phyloP scores from a whole-genome alignment of 2,888 invertebrate species.

The Polia nebulosa region DNA sequence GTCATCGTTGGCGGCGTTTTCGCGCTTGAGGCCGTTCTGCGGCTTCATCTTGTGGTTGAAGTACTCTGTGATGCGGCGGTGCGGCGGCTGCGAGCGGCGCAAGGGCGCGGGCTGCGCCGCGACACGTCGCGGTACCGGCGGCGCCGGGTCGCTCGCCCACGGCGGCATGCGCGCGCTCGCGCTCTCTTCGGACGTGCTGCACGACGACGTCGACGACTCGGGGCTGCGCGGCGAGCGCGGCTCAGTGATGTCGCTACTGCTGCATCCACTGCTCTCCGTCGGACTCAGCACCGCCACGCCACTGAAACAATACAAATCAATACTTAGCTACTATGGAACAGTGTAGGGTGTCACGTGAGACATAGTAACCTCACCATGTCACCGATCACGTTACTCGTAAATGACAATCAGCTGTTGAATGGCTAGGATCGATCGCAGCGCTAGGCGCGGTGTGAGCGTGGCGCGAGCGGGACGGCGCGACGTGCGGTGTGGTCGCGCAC shows the following conservation, averaged over 20 bases:
- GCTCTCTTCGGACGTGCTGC: conserved; percentile 89
- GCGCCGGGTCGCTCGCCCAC: conserved; percentile 89
- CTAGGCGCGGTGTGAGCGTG: conserved; percentile 71
- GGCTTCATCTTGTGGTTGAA: conserved; percentile 96
- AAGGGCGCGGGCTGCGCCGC: conserved; percentile 83
- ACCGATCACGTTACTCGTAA: conserved; percentile 64
- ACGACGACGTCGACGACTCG: conserved; percentile 90
- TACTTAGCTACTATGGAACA: conserved; percentile 54
- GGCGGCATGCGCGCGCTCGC: conserved; percentile 88
- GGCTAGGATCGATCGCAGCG: conserved; percentile 79
- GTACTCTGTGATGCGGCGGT: conserved; percentile 96
- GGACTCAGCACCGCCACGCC: conserved; percentile 96
- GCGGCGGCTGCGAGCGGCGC: conserved; percentile 85
- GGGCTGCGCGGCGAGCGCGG: conserved; percentile 96
- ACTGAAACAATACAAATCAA: conserved; percentile 90
- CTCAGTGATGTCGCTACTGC: conserved; percentile 96
- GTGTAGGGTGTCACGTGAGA: conserved; percentile 21
- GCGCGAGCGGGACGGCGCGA: conserved; percentile 65
- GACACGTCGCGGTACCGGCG: conserved; percentile 85
- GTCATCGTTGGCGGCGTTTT: conserved; percentile 79
- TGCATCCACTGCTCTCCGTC: conserved; percentile 93
- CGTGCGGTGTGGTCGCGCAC: conserved; percentile 65
- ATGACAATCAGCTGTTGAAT: conserved; percentile 87
- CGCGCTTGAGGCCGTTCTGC: conserved; percentile 89
- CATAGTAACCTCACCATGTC: conserved; percentile 47